Evolutionary conservation across 1,140 invertebrate species (phyloP), one percentile per base, ranked within the genome.

Genomic region (Neotoxoptera formosana): DNA sequence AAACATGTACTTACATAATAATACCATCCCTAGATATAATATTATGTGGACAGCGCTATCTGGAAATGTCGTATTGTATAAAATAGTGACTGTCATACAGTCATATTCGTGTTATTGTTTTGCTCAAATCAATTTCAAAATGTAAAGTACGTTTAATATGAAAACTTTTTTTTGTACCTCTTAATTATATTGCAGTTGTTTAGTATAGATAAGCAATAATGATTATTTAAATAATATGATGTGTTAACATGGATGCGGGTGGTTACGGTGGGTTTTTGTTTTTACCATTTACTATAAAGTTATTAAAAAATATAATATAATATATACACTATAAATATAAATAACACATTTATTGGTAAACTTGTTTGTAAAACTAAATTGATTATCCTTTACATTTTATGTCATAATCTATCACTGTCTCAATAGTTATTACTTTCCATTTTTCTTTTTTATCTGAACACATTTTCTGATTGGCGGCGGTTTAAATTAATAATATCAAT

Each of bases 351-450:
- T 84, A 84, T 84, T 45, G 36, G 21, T 84, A 41, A 84, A 84
- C 21, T 9, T 45, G 21, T 84, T 41, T 23, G 36, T 84, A 30
- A 45, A 45, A 84, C 23, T 25, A 45, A 45, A 84, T 45, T 84
- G 83, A 84, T 36, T 83, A 36, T 36, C 76, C 76, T 83, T 67
- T 83, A 83, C 36, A 83, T 83, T 36, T 83, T 7, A 83, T 83
- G 81, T 83, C 81, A 83, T 41, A 41, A 83, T 41, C 81, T 83
- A 83, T 83, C 81, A 83, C 20, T 83, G 81, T 83, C 81, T 83
- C 20, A 41, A 83, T 83, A 83, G 36, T 83, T 83, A 83, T 41
- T 83, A 36, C 21, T 36, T 83, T 83, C 34, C 34, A 83, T 83
- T 83, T 36, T 83, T 83, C 36, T 83, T 83, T 83, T 83, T 41